Conservation (phyloP, 2,113 vertebrate genomes). For the Collichthys lucidus region DNA sequence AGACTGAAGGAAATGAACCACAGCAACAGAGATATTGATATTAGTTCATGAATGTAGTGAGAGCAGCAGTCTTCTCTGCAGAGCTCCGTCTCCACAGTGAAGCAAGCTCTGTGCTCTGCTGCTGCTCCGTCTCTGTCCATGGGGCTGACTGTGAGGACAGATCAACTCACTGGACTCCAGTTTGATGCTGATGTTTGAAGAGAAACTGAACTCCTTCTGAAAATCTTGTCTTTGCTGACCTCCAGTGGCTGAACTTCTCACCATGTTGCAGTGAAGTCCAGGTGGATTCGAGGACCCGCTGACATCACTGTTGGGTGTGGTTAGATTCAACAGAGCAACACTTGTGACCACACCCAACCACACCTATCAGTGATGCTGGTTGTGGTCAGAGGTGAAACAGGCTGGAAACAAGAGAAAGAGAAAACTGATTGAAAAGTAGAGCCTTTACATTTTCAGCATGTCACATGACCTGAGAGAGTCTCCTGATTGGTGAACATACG, state of each 20-base stretch:
- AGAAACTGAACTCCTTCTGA: not conserved
- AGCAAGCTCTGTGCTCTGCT: constrained; percentile 1
- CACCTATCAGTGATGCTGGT: too few relatives aligned
- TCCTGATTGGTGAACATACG: not conserved
- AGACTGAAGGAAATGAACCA: not conserved
- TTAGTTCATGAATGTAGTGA: not conserved
- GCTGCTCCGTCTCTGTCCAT: constrained; percentile 38
- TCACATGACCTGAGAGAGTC: not conserved
- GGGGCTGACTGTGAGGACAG: constrained; percentile 18
- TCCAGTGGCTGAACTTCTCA: not conserved
- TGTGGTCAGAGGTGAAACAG: not conserved
- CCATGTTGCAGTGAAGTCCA: not conserved
- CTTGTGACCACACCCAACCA: too few relatives aligned
- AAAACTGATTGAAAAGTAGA: not conserved
- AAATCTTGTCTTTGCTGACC: constrained; percentile 6
- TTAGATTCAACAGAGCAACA: too few relatives aligned
- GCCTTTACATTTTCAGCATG: not conserved
- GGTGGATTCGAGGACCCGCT: not conserved
- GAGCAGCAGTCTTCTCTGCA: not conserved
- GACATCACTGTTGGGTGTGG: too few relatives aligned
- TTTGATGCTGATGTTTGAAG: not conserved
- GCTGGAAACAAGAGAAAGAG: too few relatives aligned
- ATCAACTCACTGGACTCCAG: not conserved
- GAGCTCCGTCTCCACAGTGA: not conserved
- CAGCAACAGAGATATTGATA: not conserved